Evolutionary conservation across 2,888 invertebrate species (phyloP).

Genomic region (Drosophila cognata): DNA sequence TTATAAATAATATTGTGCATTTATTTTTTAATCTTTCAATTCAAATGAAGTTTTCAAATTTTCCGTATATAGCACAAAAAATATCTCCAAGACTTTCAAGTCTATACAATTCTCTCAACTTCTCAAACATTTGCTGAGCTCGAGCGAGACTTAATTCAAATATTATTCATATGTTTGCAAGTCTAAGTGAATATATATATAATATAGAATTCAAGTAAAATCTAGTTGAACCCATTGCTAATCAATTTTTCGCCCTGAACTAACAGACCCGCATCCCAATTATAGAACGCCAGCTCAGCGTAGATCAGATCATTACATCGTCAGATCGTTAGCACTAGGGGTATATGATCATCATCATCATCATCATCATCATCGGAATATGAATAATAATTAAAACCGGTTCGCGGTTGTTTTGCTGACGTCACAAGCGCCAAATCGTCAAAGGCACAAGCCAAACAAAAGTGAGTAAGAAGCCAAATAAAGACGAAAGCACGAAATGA

Average conservation of each 20-base stretch:
- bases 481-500: conserved; percentile 24
- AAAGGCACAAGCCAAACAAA: background rate
- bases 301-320: background rate
- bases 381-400: conserved; percentile 35
- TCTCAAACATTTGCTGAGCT: background rate
- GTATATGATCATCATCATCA: conserved; percentile 16
- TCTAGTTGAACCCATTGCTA: conserved; percentile 6
- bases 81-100: background rate
- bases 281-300: conserved; percentile 24
- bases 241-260: conserved; percentile 29
- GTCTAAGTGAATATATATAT: background rate
- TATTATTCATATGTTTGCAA: background rate
- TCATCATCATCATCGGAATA: conserved; percentile 30
- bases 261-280: background rate
- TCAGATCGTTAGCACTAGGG: conserved; percentile 8
- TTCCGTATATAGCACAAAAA: no score
- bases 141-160: background rate
- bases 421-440: conserved; percentile 44
- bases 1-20: no score
- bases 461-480: conserved; percentile 45
- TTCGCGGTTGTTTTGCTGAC: conserved; percentile 34
- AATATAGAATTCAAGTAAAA: conserved; percentile 1
- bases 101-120: background rate
- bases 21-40: no score
- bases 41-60: no score